These are phyloP conservation scores for Sarcophilus harrisii DNA, from an alignment of 2,797 vertebrate genomes.

Conservation along the genomic window DNA sequence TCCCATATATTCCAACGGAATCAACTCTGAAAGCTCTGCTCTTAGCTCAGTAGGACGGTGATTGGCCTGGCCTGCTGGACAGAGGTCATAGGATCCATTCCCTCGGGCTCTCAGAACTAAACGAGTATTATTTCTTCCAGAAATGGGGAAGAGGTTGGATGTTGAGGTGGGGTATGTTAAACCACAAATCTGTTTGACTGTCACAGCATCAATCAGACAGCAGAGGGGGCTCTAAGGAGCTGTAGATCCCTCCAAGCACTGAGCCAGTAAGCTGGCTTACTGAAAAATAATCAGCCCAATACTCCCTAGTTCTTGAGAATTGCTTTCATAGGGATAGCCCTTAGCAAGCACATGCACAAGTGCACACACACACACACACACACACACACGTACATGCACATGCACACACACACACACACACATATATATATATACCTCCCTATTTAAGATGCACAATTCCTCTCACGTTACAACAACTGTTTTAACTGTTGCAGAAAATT, in stretches of 20 bases:
- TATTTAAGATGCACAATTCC: background rate
- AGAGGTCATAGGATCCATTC: background rate
- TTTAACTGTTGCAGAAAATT: constrained; percentile 61
- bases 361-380: too few species aligned
- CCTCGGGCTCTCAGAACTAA: background rate
- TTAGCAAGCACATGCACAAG: accelerated
- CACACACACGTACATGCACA: background rate
- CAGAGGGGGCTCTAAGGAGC: background rate
- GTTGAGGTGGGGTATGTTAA: background rate
- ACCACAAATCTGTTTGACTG: accelerated
- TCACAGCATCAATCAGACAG: background rate
- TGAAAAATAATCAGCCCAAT: background rate
- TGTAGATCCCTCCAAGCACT: background rate
- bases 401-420: accelerated
- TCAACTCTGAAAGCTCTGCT: background rate
- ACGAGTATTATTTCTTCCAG: background rate
- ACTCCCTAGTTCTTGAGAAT: background rate
- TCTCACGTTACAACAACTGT: constrained; percentile 13
- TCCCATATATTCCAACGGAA: background rate
- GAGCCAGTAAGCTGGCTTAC: background rate
- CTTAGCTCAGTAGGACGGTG: background rate
- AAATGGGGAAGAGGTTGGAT: background rate
- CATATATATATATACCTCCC: background rate
- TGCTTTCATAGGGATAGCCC: background rate
- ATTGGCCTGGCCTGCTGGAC: background rate